Percentiles rank a stretch among this genome's conserved stretches.
These are phyloP conservation scores for Acanthoscelides obtectus DNA, from an alignment of 2,888 invertebrate genomes.

Conservation along the genomic window DNA sequence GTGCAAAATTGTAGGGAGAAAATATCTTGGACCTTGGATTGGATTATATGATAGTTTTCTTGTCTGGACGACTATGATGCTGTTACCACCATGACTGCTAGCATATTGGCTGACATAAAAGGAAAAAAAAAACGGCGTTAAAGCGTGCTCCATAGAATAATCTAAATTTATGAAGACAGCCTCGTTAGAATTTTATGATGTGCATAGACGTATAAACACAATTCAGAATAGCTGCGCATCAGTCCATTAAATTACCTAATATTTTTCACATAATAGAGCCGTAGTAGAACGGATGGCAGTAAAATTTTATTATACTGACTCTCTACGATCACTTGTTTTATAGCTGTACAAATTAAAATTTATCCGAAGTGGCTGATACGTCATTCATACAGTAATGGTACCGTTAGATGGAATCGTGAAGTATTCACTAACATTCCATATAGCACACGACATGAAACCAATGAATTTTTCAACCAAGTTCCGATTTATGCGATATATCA, in stretches of 20 bases:
- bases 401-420: not conserved
- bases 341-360: not conserved
- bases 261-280: not conserved
- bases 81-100: too few relatives aligned
- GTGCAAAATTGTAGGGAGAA: too few relatives aligned
- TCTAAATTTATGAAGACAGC: not conserved
- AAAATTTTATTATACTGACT: not conserved
- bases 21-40: too few relatives aligned
- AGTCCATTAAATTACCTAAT: not conserved
- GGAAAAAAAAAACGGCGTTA: not conserved
- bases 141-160: not conserved
- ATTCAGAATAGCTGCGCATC: not conserved
- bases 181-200: not conserved
- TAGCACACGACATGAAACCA: too few relatives aligned
- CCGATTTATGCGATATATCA: too few relatives aligned
- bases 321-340: not conserved
- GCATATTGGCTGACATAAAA: too few relatives aligned
- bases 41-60: too few relatives aligned
- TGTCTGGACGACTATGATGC: too few relatives aligned
- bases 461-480: too few relatives aligned
- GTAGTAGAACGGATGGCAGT: not conserved
- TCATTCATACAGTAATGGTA: not conserved
- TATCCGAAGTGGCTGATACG: not conserved
- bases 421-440: too few relatives aligned
- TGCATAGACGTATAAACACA: not conserved